Evolutionary conservation across 37 sponge, comb jelly and placozoan species (phyloP).

Genomic region (Lycopodina hypogea): DNA sequence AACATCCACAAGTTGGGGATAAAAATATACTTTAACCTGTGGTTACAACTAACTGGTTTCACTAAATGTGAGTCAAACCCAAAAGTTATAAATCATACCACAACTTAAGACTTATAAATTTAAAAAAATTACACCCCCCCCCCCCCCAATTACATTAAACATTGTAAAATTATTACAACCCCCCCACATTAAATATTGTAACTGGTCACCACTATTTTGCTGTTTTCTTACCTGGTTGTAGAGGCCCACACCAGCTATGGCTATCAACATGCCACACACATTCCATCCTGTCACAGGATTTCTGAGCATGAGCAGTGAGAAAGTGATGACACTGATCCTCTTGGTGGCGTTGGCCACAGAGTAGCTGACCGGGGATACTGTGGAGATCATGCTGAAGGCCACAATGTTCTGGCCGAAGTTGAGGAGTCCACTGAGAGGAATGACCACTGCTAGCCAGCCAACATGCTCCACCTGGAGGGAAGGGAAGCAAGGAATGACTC

Average conservation of each 20-base stretch:
- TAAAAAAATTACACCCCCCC: too few species aligned
- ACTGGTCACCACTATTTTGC: neutral
- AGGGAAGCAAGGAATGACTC: neutral
- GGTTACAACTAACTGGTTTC: too few species aligned
- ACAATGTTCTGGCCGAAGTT: constrained; percentile 70
- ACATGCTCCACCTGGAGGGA: constrained; percentile 44
- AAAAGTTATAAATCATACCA: too few species aligned
- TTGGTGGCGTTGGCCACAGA: constrained; percentile 82
- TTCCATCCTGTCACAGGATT: constrained; percentile 79
- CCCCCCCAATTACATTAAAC: too few species aligned
- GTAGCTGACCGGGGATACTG: constrained; percentile 80
- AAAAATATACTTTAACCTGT: too few species aligned
- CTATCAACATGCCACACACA: constrained; percentile 74
- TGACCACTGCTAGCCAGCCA: constrained; percentile 46
- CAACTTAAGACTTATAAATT: too few species aligned
- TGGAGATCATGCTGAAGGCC: constrained; percentile 77
- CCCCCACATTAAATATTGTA: too few species aligned
- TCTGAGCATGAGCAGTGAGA: constrained; percentile 59
- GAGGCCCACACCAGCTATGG: constrained; percentile 67
- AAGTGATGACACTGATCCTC: constrained; percentile 71
- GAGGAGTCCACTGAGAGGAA: constrained; percentile 45
- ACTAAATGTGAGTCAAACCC: too few species aligned
- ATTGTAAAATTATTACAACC: too few species aligned
- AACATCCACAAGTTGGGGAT: too few species aligned
- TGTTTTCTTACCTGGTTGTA: constrained; percentile 75